Evolutionary conservation across 2,113 vertebrate species (phyloP), one percentile per base, ranked within the genome.

Genomic region (Ploceus nigricollis): DNA sequence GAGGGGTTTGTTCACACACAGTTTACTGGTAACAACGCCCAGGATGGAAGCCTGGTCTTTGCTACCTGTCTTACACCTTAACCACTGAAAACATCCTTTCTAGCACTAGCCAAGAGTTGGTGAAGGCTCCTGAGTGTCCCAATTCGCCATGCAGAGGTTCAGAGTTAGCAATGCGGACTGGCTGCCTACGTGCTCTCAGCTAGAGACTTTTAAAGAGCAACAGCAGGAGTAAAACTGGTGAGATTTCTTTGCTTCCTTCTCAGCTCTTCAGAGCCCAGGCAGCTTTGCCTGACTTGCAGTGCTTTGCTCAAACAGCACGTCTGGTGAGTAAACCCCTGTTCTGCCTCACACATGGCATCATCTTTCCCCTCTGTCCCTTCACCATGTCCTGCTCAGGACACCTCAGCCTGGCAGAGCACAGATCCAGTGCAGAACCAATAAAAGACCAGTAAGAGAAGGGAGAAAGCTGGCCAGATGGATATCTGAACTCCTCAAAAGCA

Each of bases 1-100:
- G 64, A 93, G 90, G 96, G 90, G 71, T 93, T 96, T 84, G 76
- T 96, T 96, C 96, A 87, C 69, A 85, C 53, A 75, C 69, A 69
- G 76, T 93, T 94, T 96, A 93, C 92, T 84, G 94, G 86, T 72
- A 83, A 89, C 88, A 89, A 94, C 39, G 1, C 93, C 86, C 65
- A 65, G 84, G 76, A 80, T 91, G 51, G 82, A 96, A 94, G 30
- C 72, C 69, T 82, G 57, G 50, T 81, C 88, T 96, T 65, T 96
- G 65, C 95, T 92, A 84, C 94, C 86, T 87, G 61, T 92, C 77
- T 96, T 90, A 87, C 2, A 0, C 61, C 65, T 90, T 92, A 95
- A 96, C 69, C 90, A 87, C 86, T 91, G 53, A 78, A 95, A 92
- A 93, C 88, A 94, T 87, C 88, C 86, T 95, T 75, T 84, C 87